These are phyloP conservation scores for Zophobas atratus DNA, from an alignment of 1,140 invertebrate species.

Conservation along the genomic window DNA sequence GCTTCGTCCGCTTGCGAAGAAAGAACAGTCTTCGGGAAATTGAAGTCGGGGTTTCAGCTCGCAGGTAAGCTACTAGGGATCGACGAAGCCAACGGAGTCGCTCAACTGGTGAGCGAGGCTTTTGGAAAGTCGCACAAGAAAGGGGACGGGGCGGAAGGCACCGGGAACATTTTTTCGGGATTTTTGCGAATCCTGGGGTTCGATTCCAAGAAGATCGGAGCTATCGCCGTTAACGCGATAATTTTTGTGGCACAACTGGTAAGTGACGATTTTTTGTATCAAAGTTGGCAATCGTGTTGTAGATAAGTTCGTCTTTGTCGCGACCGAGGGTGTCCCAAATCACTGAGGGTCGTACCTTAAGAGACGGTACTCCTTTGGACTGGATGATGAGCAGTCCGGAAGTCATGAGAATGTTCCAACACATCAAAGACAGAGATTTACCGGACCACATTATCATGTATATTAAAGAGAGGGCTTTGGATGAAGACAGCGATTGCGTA, in stretches of 20 bases:
- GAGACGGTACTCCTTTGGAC: constrained; percentile 68
- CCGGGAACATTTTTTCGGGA: constrained; percentile 71
- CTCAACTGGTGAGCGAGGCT: constrained; percentile 70
- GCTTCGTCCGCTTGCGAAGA: constrained; percentile 29
- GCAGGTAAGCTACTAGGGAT: constrained; percentile 75
- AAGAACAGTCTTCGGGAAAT: constrained; percentile 72
- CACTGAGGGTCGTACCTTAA: constrained; percentile 59
- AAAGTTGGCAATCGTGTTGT: constrained; percentile 54
- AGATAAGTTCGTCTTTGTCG: constrained; percentile 71
- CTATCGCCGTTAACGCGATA: constrained; percentile 84
- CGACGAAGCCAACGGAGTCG: constrained; percentile 69
- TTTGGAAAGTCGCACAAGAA: constrained; percentile 63
- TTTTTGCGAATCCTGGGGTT: constrained; percentile 82
- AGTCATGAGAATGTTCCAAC: constrained; percentile 72
- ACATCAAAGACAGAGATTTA: constrained; percentile 75
- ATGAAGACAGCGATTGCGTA: constrained; percentile 78
- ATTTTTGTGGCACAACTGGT: constrained; percentile 90
- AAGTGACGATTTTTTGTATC: constrained; percentile 65
- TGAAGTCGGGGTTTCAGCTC: constrained; percentile 74
- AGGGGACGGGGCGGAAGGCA: constrained; percentile 48
- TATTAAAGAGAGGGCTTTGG: constrained; percentile 70
- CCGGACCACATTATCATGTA: constrained; percentile 76
- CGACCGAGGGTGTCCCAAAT: constrained; percentile 57
- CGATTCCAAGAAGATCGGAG: constrained; percentile 81
- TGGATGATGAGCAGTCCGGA: constrained; percentile 70